Conservation (phyloP, 2,888 invertebrate species). For the Sinhomidia bicolor region DNA sequence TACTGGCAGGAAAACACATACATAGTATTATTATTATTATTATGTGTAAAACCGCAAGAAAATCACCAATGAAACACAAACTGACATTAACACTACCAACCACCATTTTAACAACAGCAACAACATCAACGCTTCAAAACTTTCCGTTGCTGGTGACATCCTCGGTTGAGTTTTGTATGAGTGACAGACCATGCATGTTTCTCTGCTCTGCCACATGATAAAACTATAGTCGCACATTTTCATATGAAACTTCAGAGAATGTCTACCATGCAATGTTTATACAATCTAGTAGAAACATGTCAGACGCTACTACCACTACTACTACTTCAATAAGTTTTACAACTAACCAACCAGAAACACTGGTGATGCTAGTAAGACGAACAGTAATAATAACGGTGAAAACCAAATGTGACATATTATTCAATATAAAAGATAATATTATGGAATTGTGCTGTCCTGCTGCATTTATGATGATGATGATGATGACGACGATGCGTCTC, state of each 20-base stretch:
- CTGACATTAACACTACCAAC: constrained; percentile 59
- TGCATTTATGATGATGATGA: neutral
- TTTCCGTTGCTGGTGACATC: constrained; percentile 12
- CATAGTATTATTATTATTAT: neutral
- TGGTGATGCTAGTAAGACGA: too few species aligned
- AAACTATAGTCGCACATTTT: too few species aligned
- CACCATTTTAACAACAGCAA: neutral
- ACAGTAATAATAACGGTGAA: constrained; percentile 6
- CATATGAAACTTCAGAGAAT: neutral
- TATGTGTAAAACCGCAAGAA: constrained; percentile 25
- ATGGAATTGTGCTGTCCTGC: neutral
- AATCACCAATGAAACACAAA: constrained; percentile 54
- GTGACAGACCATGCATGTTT: constrained; percentile 43
- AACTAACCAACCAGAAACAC: constrained; percentile 29
- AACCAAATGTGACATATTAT: constrained; percentile 37
- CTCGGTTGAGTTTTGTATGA: constrained; percentile 5
- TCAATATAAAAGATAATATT: constrained; percentile 41
- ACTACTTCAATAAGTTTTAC: too few species aligned
- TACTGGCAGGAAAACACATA: neutral
- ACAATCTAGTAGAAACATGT: too few species aligned
- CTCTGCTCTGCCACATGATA: too few species aligned
- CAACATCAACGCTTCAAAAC: constrained; percentile 3
- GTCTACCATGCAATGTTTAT: too few species aligned
- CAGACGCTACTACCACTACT: too few species aligned
- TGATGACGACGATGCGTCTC: neutral